Evolutionary conservation across 2,797 vertebrate genomes (phyloP).

Genomic region (Lophotriccus pileatus): DNA sequence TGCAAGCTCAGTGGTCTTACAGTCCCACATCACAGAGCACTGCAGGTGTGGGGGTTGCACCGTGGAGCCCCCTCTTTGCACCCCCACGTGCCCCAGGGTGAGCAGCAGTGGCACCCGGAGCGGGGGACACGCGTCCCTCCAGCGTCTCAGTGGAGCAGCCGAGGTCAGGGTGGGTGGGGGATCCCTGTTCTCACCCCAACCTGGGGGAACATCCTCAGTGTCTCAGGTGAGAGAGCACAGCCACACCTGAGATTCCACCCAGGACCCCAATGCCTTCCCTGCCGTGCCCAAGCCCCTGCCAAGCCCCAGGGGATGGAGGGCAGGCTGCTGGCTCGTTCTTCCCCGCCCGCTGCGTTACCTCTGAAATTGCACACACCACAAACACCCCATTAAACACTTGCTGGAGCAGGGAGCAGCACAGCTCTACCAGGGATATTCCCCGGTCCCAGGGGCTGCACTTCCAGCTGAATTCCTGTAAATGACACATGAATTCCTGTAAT

Average conservation of each 20-base stretch:
- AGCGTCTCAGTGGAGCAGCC: background rate
- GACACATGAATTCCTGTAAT: background rate
- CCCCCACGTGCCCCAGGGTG: rapidly evolving
- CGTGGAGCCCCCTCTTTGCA: background rate
- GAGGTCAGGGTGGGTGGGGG: background rate
- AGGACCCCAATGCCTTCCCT: rapidly evolving
- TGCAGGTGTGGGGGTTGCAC: rapidly evolving
- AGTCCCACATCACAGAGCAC: rapidly evolving
- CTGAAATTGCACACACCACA: background rate
- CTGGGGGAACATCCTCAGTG: rapidly evolving
- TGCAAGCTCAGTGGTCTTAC: background rate
- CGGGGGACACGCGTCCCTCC: background rate
- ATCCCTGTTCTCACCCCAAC: rapidly evolving
- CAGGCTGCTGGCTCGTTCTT: background rate
- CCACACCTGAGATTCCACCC: too few relatives aligned
- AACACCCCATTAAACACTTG: background rate
- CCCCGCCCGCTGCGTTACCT: background rate
- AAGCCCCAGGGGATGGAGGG: background rate
- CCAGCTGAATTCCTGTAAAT: background rate
- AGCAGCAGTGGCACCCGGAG: background rate
- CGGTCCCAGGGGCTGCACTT: background rate
- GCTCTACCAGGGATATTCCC: background rate
- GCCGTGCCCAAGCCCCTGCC: background rate
- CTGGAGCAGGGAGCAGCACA: background rate
- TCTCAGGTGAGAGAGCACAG: background rate